A percentile compares a stretch with the other conserved stretches of the same genome.
phyloP scores from a whole-genome alignment of 23 tunicate species.

The Styela plicata region DNA sequence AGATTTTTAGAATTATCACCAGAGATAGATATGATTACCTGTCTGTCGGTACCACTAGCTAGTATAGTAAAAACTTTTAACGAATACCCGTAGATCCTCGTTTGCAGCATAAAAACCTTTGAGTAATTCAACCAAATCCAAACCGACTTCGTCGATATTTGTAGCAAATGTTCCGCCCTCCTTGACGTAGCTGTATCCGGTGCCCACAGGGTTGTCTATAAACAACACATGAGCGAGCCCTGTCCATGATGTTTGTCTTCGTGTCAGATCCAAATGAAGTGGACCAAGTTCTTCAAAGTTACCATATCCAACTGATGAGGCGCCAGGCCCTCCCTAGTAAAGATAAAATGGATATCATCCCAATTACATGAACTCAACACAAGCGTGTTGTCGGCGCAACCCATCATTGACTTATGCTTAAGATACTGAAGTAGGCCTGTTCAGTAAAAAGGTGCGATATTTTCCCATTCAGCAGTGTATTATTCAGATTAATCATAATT shows the following conservation, averaged over 20 bases:
- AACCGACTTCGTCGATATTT: slow-evolving; percentile 62
- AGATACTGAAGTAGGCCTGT: too few relatives aligned
- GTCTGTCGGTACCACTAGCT: too few relatives aligned
- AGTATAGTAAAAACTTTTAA: neutral
- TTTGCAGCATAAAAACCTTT: slow-evolving; percentile 72
- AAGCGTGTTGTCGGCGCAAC: too few relatives aligned
- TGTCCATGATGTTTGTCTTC: slow-evolving; percentile 86
- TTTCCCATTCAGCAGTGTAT: too few relatives aligned
- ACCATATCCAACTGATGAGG: slow-evolving; percentile 83
- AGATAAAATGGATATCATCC: too few relatives aligned
- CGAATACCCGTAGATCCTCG: slow-evolving; percentile 2
- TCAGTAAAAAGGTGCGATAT: too few relatives aligned
- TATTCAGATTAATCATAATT: too few relatives aligned
- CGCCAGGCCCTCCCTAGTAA: slow-evolving; percentile 99
- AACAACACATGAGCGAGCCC: slow-evolving; percentile 80
- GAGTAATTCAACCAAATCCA: slow-evolving; percentile 70
- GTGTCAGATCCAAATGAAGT: slow-evolving; percentile 53
- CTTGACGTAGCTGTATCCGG: slow-evolving; percentile 88
- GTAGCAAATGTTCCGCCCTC: slow-evolving; percentile 66
- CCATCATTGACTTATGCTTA: too few relatives aligned
- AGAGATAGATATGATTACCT: too few relatives aligned
- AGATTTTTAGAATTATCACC: too few relatives aligned
- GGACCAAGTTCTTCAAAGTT: slow-evolving; percentile 96
- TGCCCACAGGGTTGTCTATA: slow-evolving; percentile 86
- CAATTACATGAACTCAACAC: too few relatives aligned